phyloP scores from a whole-genome alignment of 2,113 vertebrate species.

The Psettodes erumei region DNA sequence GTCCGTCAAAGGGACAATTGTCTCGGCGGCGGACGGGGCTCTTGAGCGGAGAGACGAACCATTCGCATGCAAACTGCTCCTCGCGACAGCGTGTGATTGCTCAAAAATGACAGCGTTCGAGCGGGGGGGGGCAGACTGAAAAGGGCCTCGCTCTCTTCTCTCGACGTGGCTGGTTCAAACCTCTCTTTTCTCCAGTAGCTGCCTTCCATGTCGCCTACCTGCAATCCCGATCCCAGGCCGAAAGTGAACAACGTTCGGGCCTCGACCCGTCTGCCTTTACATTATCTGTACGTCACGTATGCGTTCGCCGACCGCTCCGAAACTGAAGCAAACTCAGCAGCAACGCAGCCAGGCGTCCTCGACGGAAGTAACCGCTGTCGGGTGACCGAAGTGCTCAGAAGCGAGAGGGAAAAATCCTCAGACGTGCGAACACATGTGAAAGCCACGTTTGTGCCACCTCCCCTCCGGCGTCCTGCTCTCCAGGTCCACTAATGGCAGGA shows the following conservation, averaged over 20 bases:
- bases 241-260: not conserved
- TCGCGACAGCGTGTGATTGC: slow-evolving; percentile 50
- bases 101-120: slow-evolving; percentile 52
- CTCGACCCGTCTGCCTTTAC: not conserved
- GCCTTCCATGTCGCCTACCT: slow-evolving; percentile 20
- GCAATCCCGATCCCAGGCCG: slow-evolving; percentile 16
- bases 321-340: not conserved
- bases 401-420: not conserved
- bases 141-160: not conserved
- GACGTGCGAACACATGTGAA: not conserved
- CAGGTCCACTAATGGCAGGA: slow-evolving; percentile 4
- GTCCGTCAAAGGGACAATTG: slow-evolving; percentile 39
- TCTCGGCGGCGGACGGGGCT: not conserved
- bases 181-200: not conserved
- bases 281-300: not conserved
- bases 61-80: slow-evolving; percentile 36
- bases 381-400: not conserved
- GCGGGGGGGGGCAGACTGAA: not conserved
- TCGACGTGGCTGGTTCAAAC: too few species aligned
- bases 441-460: not conserved
- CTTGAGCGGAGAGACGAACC: slow-evolving; percentile 16
- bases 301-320: not conserved
- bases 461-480: not conserved
- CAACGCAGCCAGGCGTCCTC: not conserved
- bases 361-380: not conserved